Evolutionary conservation across 2,113 vertebrate genomes (phyloP).

Genomic region (Nannospalax galili): DNA sequence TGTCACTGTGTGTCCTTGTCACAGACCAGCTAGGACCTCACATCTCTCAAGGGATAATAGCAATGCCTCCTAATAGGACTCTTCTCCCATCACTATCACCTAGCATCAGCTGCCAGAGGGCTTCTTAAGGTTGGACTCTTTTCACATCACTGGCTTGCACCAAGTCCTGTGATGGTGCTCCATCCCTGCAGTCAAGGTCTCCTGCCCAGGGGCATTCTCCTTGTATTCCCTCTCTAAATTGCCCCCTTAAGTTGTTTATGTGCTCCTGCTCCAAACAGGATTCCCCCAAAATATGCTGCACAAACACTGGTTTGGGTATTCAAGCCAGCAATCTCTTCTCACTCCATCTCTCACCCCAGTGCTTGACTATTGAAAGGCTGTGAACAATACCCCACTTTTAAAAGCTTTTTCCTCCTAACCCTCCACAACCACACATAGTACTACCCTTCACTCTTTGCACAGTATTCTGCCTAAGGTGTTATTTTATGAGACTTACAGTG

Average conservation of each 20-base stretch:
- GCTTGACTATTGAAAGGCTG: neutral
- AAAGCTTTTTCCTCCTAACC: neutral
- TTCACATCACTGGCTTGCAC: neutral
- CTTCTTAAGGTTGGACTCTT: neutral
- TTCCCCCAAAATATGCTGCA: neutral
- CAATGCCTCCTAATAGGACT: neutral
- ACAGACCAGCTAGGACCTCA: neutral
- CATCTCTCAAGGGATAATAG: neutral
- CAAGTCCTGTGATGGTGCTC: neutral
- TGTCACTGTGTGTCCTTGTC: neutral
- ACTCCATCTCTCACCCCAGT: neutral
- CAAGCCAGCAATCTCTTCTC: too few relatives aligned
- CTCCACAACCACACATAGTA: rapidly evolving
- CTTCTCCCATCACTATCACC: neutral
- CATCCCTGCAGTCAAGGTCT: neutral
- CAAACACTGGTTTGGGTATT: neutral
- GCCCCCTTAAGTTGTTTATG: neutral
- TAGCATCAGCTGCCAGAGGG: neutral
- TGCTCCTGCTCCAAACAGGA: neutral
- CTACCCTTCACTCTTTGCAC: neutral
- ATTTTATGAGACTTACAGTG: neutral
- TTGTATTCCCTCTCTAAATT: neutral
- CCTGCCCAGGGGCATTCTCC: neutral
- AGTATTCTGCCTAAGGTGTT: neutral
- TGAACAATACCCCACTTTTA: neutral